Evolutionary conservation across 2,888 invertebrate species (phyloP).

Genomic region (Pomacea canaliculata): DNA sequence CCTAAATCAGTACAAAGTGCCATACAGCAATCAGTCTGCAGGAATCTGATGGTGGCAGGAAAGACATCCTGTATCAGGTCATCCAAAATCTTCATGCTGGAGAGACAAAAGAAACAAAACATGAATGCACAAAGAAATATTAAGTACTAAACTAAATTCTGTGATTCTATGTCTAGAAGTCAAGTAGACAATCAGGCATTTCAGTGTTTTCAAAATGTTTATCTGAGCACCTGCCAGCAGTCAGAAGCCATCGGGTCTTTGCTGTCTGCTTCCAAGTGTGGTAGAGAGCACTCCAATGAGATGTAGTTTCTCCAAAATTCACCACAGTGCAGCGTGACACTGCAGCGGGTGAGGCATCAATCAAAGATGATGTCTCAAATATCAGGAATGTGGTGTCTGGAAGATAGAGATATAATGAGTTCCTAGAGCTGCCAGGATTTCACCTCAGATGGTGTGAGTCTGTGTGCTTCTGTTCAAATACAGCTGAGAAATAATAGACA

Average conservation of each 20-base stretch:
- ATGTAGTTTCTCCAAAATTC: slow-evolving; percentile 53
- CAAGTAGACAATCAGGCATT: too few species aligned
- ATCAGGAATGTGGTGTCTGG: slow-evolving; percentile 61
- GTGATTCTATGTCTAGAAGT: background rate
- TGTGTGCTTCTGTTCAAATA: too few species aligned
- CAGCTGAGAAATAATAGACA: too few species aligned
- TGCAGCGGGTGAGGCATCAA: slow-evolving; percentile 60
- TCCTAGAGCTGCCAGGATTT: too few species aligned
- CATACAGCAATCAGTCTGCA: slow-evolving; percentile 51
- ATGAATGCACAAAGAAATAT: too few species aligned
- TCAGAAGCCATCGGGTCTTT: slow-evolving; percentile 62
- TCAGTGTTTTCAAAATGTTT: slow-evolving; percentile 18
- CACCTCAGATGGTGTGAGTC: too few species aligned
- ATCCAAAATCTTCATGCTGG: slow-evolving; percentile 61
- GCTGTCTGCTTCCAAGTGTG: slow-evolving; percentile 64
- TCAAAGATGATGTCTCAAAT: slow-evolving; percentile 61
- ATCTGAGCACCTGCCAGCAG: slow-evolving; percentile 50
- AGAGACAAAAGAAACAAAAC: slow-evolving; percentile 1
- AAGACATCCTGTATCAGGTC: slow-evolving; percentile 62
- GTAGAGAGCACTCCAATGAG: slow-evolving; percentile 61
- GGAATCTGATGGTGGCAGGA: slow-evolving; percentile 60
- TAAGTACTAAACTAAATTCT: background rate
- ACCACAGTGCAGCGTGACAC: slow-evolving; percentile 60
- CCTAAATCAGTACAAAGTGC: slow-evolving; percentile 55
- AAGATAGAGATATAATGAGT: slow-evolving; percentile 15